phyloP scores from a whole-genome alignment of 2,113 vertebrate species.

The Anser cygnoides region DNA sequence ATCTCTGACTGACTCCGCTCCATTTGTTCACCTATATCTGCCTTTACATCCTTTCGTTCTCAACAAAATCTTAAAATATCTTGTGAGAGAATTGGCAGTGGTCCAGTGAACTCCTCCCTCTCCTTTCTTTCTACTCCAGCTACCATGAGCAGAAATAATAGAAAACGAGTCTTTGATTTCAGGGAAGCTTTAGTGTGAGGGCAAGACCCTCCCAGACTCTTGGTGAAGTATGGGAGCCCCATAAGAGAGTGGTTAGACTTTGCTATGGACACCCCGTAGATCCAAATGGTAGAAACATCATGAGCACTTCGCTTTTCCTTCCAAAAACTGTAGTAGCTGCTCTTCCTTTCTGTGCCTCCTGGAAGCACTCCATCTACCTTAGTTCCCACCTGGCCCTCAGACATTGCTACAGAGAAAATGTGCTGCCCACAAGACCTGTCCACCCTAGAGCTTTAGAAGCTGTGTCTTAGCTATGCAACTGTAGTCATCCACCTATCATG shows the following conservation, averaged over 20 bases:
- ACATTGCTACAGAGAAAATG: neutral
- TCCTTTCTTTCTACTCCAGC: neutral
- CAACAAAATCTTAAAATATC: neutral
- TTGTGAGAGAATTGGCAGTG: neutral
- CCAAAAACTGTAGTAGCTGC: neutral
- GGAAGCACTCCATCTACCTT: neutral
- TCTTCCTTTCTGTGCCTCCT: neutral
- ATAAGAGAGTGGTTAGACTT: neutral
- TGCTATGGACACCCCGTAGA: neutral
- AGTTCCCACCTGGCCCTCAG: neutral
- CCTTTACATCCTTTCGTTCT: neutral
- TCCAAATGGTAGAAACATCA: neutral
- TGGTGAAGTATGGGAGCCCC: neutral
- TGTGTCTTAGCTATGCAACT: neutral
- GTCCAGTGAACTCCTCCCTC: neutral
- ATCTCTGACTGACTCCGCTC: neutral
- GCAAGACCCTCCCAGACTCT: accelerated
- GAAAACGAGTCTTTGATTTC: neutral
- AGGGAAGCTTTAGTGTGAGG: neutral
- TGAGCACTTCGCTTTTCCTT: neutral
- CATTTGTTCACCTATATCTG: neutral
- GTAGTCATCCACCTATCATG: neutral
- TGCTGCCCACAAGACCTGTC: neutral
- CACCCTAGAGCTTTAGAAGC: neutral
- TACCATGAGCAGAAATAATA: neutral